phyloP scores from a whole-genome alignment of 64 coral and sea anemone genomes.

The Dendrophyllia cribrosa region DNA sequence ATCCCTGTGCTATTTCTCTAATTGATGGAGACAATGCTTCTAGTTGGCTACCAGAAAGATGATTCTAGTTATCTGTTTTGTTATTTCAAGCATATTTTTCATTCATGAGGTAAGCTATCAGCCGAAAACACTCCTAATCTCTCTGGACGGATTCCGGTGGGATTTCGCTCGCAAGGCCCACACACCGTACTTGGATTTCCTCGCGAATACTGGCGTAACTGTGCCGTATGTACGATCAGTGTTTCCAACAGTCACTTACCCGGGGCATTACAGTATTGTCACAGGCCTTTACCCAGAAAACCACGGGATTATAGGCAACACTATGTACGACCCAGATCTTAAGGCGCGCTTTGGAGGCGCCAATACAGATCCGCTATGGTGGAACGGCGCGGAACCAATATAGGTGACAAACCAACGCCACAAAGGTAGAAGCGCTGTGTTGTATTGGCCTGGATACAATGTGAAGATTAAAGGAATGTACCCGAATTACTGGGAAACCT shows the following conservation, averaged over 20 bases:
- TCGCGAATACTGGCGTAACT: constrained; percentile 73
- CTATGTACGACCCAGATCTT: constrained; percentile 86
- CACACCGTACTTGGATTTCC: constrained; percentile 82
- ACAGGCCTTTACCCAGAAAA: constrained; percentile 89
- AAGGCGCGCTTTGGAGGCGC: constrained; percentile 74
- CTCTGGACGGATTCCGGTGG: constrained; percentile 94
- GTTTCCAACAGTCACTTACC: constrained; percentile 83
- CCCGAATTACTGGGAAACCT: constrained; percentile 34
- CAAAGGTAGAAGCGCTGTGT: constrained; percentile 75
- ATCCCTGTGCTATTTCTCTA: too few species aligned
- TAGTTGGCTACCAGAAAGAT: not conserved
- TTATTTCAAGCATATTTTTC: not conserved
- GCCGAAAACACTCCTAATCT: constrained; percentile 61
- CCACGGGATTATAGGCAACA: constrained; percentile 85
- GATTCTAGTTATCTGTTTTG: not conserved
- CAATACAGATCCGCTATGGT: constrained; percentile 82
- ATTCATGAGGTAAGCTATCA: not conserved
- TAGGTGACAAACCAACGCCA: constrained; percentile 93
- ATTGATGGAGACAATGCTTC: too few species aligned
- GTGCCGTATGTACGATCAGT: constrained; percentile 73
- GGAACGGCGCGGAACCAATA: constrained; percentile 82
- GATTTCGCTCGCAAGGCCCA: constrained; percentile 70
- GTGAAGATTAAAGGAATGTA: constrained; percentile 69
- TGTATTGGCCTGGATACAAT: constrained; percentile 90
- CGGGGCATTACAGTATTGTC: constrained; percentile 84